Base-by-base conservation (phyloP, 2,797 vertebrate genomes). In the Salmo trutta region DNA sequence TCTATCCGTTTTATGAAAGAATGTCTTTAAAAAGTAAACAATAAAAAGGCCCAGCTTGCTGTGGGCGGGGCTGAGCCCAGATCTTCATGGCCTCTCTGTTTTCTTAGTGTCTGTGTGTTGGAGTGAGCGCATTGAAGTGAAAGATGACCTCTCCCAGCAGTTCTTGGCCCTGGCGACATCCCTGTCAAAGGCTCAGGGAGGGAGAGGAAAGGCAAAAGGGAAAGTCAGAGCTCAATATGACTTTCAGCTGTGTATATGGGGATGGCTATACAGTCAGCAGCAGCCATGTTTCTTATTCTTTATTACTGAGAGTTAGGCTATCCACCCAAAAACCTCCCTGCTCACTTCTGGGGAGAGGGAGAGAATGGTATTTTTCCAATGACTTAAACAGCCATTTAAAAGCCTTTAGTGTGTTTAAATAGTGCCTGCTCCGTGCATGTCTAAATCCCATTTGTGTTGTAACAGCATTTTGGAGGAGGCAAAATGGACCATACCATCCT, bases 111-210 rank as follows among this genome's bases (percentile, higher is more conserved):
- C 71, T 73, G 76, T 77, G 79, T 77, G 70, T 52, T 71, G 76
- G 68, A 59, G 41, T 5, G 19, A 59, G 67, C 31, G 75, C 66
- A 77, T 74, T 71, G 75, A 87, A 86, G 79, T 81, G 78, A 80
- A 88, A 86, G 84, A 78, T 33, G 83, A 83, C 79, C 85, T 79
- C 72, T 87, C 80, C 73, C 78, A 81, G 86, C 83, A 80, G 84
- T 83, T 84, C 80, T 80, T 74, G 71, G 78, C 86, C 82, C 85
- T 70, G 72, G 81, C 85, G 85, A 88, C 69, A 79, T 78, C 72
- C 71, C 14, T 8, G 71, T 76, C 77, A 88, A 85, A 73, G 76
- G 80, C 65, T 76, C 56, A 24, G 82, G 80, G 72, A 54, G 5
- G 68, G 72, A 84, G 64, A 82, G 85, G 84, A 87, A 85, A 84